Percentiles rank a stretch among this genome's conserved stretches.
phyloP scores from a whole-genome alignment of 2,113 vertebrate species.

The Pseudorectes ferrugineus region DNA sequence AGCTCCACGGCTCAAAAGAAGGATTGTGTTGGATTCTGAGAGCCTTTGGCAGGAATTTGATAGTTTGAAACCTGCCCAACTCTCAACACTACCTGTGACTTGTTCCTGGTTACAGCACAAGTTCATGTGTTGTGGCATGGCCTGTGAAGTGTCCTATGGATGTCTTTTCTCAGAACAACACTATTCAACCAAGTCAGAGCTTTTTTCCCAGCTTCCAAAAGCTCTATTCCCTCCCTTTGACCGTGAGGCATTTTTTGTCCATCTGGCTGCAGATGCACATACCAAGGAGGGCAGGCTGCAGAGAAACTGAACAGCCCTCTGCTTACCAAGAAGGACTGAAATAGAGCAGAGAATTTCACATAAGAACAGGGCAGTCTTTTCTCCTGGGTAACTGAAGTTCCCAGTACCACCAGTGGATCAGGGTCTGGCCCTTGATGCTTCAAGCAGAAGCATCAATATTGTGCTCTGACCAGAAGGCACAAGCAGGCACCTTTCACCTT shows the following conservation, averaged over 20 bases:
- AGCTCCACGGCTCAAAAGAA: background rate
- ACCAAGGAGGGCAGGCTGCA: background rate
- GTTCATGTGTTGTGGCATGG: accelerated
- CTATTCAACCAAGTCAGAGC: background rate
- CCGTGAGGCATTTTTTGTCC: background rate
- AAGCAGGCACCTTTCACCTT: background rate
- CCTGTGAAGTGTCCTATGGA: background rate
- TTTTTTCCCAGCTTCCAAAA: conserved; percentile 9
- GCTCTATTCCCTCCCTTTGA: background rate
- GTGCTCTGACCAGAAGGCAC: background rate
- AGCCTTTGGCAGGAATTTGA: background rate
- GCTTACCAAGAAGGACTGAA: background rate
- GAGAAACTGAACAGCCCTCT: background rate
- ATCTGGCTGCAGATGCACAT: conserved; percentile 26
- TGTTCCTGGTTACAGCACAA: background rate
- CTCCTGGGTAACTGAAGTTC: background rate
- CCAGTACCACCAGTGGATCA: background rate
- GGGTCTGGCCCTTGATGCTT: background rate
- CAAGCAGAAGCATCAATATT: background rate
- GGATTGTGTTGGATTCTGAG: background rate
- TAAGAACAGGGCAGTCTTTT: background rate
- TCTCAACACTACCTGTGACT: background rate
- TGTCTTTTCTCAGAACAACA: background rate
- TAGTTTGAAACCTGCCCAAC: background rate
- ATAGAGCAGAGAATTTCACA: background rate